Conservation (phyloP, 2,797 vertebrate species). For the Myotis planiceps region DNA sequence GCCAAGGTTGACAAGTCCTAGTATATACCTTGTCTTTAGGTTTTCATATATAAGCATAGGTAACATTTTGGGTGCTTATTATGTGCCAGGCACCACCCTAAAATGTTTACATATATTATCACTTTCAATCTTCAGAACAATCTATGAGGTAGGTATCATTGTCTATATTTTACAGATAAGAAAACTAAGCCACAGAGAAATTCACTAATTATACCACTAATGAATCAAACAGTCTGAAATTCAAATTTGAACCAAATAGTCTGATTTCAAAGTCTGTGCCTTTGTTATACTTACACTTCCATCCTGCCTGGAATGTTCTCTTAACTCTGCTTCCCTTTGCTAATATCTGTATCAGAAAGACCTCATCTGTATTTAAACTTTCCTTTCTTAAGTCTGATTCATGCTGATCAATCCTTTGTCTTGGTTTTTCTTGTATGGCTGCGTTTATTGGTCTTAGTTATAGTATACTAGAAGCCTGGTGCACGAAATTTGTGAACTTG, state of each 20-base stretch:
- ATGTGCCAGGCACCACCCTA: background rate
- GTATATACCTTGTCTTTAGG: background rate
- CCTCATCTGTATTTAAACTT: background rate
- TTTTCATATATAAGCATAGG: background rate
- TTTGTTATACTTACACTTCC: background rate
- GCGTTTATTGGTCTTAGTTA: constrained; percentile 24
- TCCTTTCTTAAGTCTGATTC: background rate
- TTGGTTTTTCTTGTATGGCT: background rate
- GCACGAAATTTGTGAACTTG: too few relatives aligned
- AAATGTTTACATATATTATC: background rate
- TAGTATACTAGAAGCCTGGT: background rate
- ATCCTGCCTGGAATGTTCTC: background rate
- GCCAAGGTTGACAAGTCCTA: background rate
- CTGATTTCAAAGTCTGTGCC: background rate
- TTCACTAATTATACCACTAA: background rate
- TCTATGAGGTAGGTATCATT: background rate
- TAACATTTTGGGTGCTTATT: background rate
- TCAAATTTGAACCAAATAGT: background rate
- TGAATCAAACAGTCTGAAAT: constrained; percentile 7
- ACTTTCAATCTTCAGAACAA: background rate
- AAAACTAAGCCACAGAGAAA: constrained; percentile 1
- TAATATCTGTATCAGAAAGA: background rate
- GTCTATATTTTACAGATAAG: constrained; percentile 1
- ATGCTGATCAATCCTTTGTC: background rate
- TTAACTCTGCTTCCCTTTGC: constrained; percentile 4